Percentiles rank a stretch among this genome's conserved stretches.
Evolutionary conservation across 2,113 vertebrate genomes (phyloP).

Genomic region (Hirundichthys speculiger): DNA sequence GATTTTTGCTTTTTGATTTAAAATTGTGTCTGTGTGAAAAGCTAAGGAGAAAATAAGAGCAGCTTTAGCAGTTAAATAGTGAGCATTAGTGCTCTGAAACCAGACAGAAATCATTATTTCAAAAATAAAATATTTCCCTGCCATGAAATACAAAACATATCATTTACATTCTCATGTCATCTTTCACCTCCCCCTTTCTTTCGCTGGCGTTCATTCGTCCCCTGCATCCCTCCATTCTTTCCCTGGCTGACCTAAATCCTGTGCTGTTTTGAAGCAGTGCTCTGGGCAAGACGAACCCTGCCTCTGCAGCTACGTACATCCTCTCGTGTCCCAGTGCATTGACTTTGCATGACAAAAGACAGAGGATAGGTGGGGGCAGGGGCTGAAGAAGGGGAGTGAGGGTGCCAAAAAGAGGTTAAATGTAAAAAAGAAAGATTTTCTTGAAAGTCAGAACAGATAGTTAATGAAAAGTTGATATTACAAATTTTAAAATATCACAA

Average conservation of each 20-base stretch:
- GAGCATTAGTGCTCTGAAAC: not conserved
- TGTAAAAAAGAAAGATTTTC: slow-evolving; percentile 9
- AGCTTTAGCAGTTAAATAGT: not conserved
- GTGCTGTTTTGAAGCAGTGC: slow-evolving; percentile 62
- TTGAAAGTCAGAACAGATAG: slow-evolving; percentile 5
- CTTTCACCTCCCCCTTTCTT: slow-evolving; percentile 55
- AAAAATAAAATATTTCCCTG: not conserved
- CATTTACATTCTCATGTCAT: slow-evolving; percentile 25
- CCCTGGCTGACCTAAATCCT: slow-evolving; percentile 79
- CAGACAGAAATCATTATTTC: not conserved
- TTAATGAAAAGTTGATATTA: not conserved
- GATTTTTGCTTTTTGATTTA: not conserved
- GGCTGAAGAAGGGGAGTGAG: slow-evolving; percentile 1
- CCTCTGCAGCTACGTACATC: slow-evolving; percentile 58
- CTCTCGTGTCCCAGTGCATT: slow-evolving; percentile 63
- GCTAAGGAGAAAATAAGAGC: not conserved
- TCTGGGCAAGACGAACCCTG: slow-evolving; percentile 66
- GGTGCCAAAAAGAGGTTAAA: slow-evolving; percentile 17
- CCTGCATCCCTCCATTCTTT: slow-evolving; percentile 61
- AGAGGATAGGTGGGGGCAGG: slow-evolving; percentile 17
- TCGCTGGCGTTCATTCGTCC: slow-evolving; percentile 57
- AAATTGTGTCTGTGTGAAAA: no score
- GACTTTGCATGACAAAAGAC: slow-evolving; percentile 42
- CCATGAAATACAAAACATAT: not conserved
- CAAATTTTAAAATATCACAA: no score